phyloP scores from a whole-genome alignment of 2,113 vertebrate species.

The Sceloporus tristichus region DNA sequence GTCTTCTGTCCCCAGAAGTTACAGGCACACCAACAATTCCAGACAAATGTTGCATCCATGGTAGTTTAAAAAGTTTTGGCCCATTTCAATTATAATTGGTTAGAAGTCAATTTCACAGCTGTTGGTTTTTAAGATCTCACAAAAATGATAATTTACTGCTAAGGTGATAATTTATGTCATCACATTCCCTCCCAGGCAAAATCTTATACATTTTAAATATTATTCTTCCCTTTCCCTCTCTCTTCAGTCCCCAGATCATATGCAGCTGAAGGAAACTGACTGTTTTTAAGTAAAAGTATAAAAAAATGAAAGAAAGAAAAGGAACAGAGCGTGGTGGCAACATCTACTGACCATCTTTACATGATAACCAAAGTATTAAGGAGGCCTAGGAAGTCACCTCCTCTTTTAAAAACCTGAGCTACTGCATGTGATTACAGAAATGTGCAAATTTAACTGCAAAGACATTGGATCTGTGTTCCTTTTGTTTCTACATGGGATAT shows the following conservation, averaged over 20 bases:
- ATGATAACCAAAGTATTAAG: not conserved
- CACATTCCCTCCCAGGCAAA: conserved; percentile 51
- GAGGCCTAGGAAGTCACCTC: not conserved
- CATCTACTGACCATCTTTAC: too few species aligned
- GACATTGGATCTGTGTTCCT: not conserved
- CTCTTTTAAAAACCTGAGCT: not conserved
- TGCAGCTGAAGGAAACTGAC: conserved; percentile 21
- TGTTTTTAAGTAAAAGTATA: conserved; percentile 20
- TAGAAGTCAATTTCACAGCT: conserved; percentile 83
- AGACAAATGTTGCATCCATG: conserved; percentile 55
- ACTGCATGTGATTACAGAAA: not conserved
- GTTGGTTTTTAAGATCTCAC: conserved; percentile 78
- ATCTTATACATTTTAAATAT: conserved; percentile 55
- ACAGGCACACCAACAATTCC: not conserved
- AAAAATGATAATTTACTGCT: conserved; percentile 75
- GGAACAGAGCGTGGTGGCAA: not conserved
- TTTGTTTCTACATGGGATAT: not conserved
- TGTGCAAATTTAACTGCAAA: not conserved
- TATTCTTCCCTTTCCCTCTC: conserved; percentile 10
- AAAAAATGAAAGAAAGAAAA: not conserved
- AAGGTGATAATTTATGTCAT: conserved; percentile 65
- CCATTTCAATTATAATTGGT: conserved; percentile 79
- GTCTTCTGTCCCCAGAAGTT: conserved; percentile 4
- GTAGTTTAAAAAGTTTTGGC: conserved; percentile 64
- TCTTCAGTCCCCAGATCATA: not conserved